phyloP scores from a whole-genome alignment of 2,888 invertebrate species.

The Drosophila subquinaria region DNA sequence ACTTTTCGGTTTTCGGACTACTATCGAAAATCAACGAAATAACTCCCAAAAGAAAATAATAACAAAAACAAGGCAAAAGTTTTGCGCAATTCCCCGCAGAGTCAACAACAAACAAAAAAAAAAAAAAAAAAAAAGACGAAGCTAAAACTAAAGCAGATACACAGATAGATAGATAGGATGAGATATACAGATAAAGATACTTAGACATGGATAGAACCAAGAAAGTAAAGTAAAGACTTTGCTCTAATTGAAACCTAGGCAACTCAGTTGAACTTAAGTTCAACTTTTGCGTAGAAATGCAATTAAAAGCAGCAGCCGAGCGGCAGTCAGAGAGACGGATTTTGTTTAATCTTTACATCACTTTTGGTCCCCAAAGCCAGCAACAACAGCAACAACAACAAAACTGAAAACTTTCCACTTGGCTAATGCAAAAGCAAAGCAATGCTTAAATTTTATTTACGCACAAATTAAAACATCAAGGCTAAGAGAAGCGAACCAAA shows the following conservation, averaged over 20 bases:
- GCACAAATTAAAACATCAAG: constrained; percentile 78
- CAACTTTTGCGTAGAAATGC: constrained; percentile 76
- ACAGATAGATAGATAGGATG: constrained; percentile 24
- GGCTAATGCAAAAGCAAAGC: constrained; percentile 68
- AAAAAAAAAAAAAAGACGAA: not conserved
- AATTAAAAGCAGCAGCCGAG: constrained; percentile 76
- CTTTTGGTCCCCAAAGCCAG: constrained; percentile 68
- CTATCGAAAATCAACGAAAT: constrained; percentile 71
- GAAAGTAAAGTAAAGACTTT: not conserved
- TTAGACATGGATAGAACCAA: constrained; percentile 27
- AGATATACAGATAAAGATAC: constrained; percentile 47
- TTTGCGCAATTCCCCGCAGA: constrained; percentile 45
- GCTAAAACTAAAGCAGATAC: constrained; percentile 11
- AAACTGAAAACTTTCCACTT: constrained; percentile 57
- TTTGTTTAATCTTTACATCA: constrained; percentile 75
- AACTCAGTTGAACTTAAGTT: constrained; percentile 62
- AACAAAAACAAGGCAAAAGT: constrained; percentile 43
- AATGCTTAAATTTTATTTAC: constrained; percentile 76
- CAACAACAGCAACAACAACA: constrained; percentile 27
- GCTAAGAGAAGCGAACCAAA: constrained; percentile 34
- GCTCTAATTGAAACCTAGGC: constrained; percentile 73
- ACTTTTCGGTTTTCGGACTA: constrained; percentile 37
- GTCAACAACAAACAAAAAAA: not conserved
- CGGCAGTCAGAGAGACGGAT: constrained; percentile 69
- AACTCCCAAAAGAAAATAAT: constrained; percentile 46